Evolutionary conservation across 2,113 vertebrate genomes (phyloP).

Genomic region (Podarcis cretensis): DNA sequence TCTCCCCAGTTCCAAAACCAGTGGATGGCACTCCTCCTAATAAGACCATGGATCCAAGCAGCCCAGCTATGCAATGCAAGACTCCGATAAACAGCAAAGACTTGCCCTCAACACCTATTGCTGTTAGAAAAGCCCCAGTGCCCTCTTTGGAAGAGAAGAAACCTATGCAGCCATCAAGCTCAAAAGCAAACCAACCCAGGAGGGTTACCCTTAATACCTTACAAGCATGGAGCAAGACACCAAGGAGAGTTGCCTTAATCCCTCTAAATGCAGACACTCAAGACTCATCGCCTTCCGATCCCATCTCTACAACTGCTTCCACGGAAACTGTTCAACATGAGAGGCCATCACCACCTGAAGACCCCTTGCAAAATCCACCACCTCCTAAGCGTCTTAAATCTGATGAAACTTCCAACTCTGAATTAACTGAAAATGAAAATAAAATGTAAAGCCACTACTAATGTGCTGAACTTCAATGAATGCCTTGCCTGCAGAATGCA

Average conservation of each 20-base stretch:
- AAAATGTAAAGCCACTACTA: not conserved
- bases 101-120: conserved; percentile 3
- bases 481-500: conserved; percentile 1
- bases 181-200: conserved; percentile 80
- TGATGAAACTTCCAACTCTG: conserved; percentile 52
- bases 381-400: conserved; percentile 85
- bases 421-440: conserved; percentile 28
- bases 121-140: conserved; percentile 33
- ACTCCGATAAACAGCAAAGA: conserved; percentile 57
- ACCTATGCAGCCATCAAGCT: conserved; percentile 51
- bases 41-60: conserved; percentile 62
- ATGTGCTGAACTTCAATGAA: not conserved
- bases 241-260: conserved; percentile 89
- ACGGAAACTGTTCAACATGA: conserved; percentile 81
- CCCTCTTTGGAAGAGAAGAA: conserved; percentile 79
- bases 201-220: conserved; percentile 91
- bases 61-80: conserved; percentile 49
- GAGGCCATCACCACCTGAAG: conserved; percentile 75
- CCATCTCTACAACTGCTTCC: conserved; percentile 62
- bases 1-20: conserved; percentile 62
- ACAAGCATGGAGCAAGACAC: conserved; percentile 89
- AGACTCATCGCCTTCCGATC: conserved; percentile 20
- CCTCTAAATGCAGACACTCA: conserved; percentile 75
- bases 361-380: conserved; percentile 80
- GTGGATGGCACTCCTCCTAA: conserved; percentile 59